Evolutionary conservation across 2,888 invertebrate species (phyloP), one percentile per base, ranked within the genome.

Genomic region (Macaria liturata): DNA sequence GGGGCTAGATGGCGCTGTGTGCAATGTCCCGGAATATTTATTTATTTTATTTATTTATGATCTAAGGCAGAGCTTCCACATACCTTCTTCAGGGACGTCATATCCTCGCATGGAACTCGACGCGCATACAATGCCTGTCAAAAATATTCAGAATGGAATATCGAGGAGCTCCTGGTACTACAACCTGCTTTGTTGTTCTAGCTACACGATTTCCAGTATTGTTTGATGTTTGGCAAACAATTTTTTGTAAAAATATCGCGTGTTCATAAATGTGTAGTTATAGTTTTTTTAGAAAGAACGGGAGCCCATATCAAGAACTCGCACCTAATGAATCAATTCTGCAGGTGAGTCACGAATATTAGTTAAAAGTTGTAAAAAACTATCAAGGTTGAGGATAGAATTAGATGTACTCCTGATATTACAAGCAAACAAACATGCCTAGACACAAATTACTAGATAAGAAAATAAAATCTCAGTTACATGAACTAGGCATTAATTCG

Each of bases 81-180:
- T 32, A 44, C 8, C 43, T 31, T 6, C 45, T 8, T 56, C 50
- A 50, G 39, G 39, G 30, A 53, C 53, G 67, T 71, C 52, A 66
- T 59, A 62, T 63, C 63, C 67, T 68, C 74, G 68, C 69, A 5
- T 49, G 76, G 72, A 71, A 74, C 47, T 39, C 56, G 67, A 61
- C 61, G 64, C 55, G 64, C 58, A 59, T 56, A 77, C 74, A 77
- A 75, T 74, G 68, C 70, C 72, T 67, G 75, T 77, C 75, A 77
- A 78, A 75, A 77, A 76, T 75, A 72, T 72, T 74, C 67, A 57
- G 59, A 69, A 67, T 64, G 55, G 67, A 73, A 75, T 76, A 74
- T 74, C 68, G 71, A 72, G 65, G 66, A 66, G 66, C 58, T 68
- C 66, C 51, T 56, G 30, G 32, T 50, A 34, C 44, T 37, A 34